A percentile compares a stretch with the other conserved stretches of the same genome.
These are phyloP conservation scores for Lypha dubia DNA, from an alignment of 2,888 invertebrate genomes.

Conservation along the genomic window DNA sequence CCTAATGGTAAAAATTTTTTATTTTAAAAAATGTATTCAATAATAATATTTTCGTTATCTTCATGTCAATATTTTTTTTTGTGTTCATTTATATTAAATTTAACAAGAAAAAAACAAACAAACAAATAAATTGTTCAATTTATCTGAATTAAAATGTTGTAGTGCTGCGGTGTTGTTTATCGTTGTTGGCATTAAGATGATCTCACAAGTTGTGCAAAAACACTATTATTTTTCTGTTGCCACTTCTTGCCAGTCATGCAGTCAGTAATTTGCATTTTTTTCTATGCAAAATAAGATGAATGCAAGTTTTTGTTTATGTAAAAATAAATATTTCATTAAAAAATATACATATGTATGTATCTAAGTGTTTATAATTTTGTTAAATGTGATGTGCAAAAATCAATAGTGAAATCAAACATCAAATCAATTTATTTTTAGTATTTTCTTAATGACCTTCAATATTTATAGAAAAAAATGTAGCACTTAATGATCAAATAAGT, in stretches of 20 bases:
- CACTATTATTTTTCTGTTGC: conserved; percentile 1
- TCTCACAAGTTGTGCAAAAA: conserved; percentile 59
- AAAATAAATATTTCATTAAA: neutral
- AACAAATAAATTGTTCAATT: conserved; percentile 53
- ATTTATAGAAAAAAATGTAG: neutral
- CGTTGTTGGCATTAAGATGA: conserved; percentile 55
- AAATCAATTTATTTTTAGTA: neutral
- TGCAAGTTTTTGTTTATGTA: neutral
- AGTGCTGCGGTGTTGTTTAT: conserved; percentile 15
- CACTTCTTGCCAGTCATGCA: conserved; percentile 2
- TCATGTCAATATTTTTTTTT: neutral
- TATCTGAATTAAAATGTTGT: conserved; percentile 33
- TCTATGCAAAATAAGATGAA: conserved; percentile 1
- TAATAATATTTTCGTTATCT: conserved; percentile 34
- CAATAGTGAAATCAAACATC: neutral
- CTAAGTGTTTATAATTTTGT: too few species aligned
- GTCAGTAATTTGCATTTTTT: conserved; percentile 53
- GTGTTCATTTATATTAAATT: conserved; percentile 14
- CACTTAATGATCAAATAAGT: too few species aligned
- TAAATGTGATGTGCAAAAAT: neutral
- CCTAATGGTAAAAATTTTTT: neutral
- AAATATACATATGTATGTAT: too few species aligned
- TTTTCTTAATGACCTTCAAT: neutral
- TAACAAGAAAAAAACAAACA: too few species aligned
- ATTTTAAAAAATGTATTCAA: neutral